Evolutionary conservation across 2,113 vertebrate genomes (phyloP).

Genomic region (Archilochus colubris): DNA sequence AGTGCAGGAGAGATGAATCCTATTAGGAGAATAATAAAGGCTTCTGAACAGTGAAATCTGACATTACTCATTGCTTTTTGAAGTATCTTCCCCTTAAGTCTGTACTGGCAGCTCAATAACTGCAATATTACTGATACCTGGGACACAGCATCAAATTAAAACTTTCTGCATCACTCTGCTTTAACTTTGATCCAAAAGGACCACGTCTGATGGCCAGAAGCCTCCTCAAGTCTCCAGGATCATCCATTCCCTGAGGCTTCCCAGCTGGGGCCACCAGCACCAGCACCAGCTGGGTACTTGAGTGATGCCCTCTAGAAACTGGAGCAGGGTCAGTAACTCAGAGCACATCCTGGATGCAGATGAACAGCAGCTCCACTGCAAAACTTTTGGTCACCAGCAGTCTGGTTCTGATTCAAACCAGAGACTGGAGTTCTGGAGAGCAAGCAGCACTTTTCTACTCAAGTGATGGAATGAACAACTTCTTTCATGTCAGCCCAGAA

Average conservation of each 20-base stretch:
- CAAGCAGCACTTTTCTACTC: background rate
- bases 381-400: background rate
- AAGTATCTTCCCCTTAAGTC: background rate
- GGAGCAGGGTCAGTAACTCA: background rate
- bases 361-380: background rate
- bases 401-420: background rate
- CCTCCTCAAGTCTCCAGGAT: background rate
- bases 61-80: background rate
- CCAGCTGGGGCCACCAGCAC: background rate
- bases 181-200: background rate
- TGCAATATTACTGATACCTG: background rate
- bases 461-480: background rate
- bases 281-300: background rate
- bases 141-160: background rate
- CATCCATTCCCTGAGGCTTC: background rate
- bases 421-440: background rate
- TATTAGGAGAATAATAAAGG: background rate
- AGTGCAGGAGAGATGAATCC: background rate
- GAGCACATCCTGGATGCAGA: background rate
- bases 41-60: background rate
- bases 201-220: background rate
- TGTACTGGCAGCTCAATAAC: background rate
- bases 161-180: background rate
- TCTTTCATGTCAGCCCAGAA: background rate
- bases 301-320: background rate